These are phyloP conservation scores for Acleris sparsana DNA, from an alignment of 2,888 invertebrate genomes.

Conservation along the genomic window DNA sequence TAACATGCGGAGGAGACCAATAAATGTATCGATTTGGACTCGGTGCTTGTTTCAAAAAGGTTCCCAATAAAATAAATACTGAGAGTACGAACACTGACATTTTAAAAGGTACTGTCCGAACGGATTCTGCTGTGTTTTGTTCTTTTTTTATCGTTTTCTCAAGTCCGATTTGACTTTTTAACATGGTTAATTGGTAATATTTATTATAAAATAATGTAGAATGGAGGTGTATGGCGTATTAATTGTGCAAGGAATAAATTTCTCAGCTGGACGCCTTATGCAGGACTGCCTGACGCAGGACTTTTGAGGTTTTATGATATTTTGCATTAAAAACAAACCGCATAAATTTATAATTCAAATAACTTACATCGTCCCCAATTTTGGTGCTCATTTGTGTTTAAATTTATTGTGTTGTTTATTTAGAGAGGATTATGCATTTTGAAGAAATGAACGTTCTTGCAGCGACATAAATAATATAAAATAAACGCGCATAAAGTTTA, in stretches of 20 bases:
- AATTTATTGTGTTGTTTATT: slow-evolving; percentile 32
- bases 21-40: slow-evolving; percentile 69
- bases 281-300: slow-evolving; percentile 16
- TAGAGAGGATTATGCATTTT: slow-evolving; percentile 12
- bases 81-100: slow-evolving; percentile 56
- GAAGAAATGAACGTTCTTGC: not conserved
- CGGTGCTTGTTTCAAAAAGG: slow-evolving; percentile 70
- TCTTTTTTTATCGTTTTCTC: slow-evolving; percentile 10
- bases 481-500: too few species aligned
- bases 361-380: slow-evolving; percentile 29
- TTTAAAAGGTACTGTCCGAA: slow-evolving; percentile 50
- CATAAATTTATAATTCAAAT: slow-evolving; percentile 32
- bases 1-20: slow-evolving; percentile 67
- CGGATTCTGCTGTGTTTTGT: slow-evolving; percentile 23
- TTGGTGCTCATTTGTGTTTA: slow-evolving; percentile 23
- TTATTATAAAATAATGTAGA: slow-evolving; percentile 32
- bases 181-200: slow-evolving; percentile 34
- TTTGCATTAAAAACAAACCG: slow-evolving; percentile 34
- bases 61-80: slow-evolving; percentile 63
- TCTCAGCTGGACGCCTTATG: slow-evolving; percentile 48
- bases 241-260: slow-evolving; percentile 47
- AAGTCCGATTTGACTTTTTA: slow-evolving; percentile 28
- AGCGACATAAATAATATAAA: too few species aligned
- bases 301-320: slow-evolving; percentile 29
- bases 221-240: slow-evolving; percentile 40